These are phyloP conservation scores for Oreohelix idahoensis DNA, from an alignment of 1,140 invertebrate genomes.

Conservation along the genomic window DNA sequence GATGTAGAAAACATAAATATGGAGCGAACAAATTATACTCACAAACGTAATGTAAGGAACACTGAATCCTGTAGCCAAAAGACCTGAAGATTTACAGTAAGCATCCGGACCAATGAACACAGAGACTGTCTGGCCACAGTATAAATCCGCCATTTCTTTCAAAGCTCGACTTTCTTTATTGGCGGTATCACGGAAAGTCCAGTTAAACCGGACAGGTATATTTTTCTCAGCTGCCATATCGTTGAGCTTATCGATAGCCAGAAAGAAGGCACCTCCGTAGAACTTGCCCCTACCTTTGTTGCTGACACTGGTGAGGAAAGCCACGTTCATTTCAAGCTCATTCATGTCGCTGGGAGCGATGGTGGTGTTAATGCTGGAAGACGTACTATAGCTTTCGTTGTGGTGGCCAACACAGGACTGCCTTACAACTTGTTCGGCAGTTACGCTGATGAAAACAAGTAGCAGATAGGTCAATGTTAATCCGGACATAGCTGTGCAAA, in stretches of 20 bases:
- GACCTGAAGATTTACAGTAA: conserved; percentile 91
- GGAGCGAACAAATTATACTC: too few species aligned
- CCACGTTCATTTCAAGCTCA: conserved; percentile 21
- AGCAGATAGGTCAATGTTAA: too few species aligned
- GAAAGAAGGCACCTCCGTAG: conserved; percentile 85
- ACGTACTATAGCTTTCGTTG: too few species aligned
- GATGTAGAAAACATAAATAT: too few species aligned
- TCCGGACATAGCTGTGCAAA: too few species aligned
- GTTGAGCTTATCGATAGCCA: conserved; percentile 87
- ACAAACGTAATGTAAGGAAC: conserved; percentile 98
- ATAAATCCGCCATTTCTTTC: conserved; percentile 50
- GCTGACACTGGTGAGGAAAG: conserved; percentile 41
- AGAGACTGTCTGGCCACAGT: conserved; percentile 81
- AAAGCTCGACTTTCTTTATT: conserved; percentile 82
- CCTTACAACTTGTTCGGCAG: too few species aligned
- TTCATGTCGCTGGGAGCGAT: too few species aligned
- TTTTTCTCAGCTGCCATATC: conserved; percentile 60
- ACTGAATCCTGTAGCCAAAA: conserved; percentile 91
- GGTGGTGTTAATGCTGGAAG: too few species aligned
- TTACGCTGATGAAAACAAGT: too few species aligned
- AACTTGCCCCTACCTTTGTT: conserved; percentile 46
- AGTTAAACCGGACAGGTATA: conserved; percentile 5
- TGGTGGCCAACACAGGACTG: too few species aligned
- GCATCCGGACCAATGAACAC: conserved; percentile 96
- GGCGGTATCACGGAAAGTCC: conserved; percentile 90